A percentile compares a stretch with the other conserved stretches of the same genome.
Conservation (phyloP, 2,113 vertebrate species). For the Columba livia region DNA sequence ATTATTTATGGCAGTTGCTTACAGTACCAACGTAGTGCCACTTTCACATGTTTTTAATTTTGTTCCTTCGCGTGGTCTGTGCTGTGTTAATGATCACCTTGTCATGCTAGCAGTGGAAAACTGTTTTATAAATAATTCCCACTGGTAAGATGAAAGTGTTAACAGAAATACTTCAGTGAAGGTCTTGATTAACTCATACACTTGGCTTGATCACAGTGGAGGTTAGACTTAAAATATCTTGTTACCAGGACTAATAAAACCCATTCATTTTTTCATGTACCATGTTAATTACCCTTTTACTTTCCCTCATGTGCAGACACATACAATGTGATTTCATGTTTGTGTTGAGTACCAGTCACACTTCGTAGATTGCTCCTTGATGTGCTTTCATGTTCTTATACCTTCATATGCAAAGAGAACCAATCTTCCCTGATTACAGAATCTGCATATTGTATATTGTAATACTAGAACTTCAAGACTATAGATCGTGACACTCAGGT, state of each 20-base stretch:
- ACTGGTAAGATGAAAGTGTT: conserved; percentile 53
- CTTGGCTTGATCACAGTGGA: conserved; percentile 17
- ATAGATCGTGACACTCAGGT: neutral
- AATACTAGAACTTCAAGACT: neutral
- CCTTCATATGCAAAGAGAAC: conserved; percentile 22
- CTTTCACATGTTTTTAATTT: conserved; percentile 25
- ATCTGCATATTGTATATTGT: neutral
- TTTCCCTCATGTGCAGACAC: conserved; percentile 9
- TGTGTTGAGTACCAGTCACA: neutral
- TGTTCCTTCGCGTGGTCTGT: conserved; percentile 2
- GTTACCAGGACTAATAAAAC: conserved; percentile 27
- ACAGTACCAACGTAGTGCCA: conserved; percentile 2
- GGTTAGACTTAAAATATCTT: conserved; percentile 24
- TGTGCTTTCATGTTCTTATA: neutral
- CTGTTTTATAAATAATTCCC: conserved; percentile 62
- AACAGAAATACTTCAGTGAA: conserved; percentile 60
- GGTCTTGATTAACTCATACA: conserved; percentile 34
- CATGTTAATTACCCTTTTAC: conserved; percentile 45
- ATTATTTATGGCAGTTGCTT: conserved; percentile 44
- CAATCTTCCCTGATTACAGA: neutral
- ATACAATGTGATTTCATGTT: neutral
- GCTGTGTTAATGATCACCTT: conserved; percentile 59
- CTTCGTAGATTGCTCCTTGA: conserved; percentile 22
- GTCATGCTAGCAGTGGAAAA: conserved; percentile 40
- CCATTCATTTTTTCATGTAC: conserved; percentile 28